Percentiles rank a stretch among this genome's conserved stretches.
These are phyloP conservation scores for Oryzias curvinotus DNA, from an alignment of 2,113 vertebrate species.

Conservation along the genomic window DNA sequence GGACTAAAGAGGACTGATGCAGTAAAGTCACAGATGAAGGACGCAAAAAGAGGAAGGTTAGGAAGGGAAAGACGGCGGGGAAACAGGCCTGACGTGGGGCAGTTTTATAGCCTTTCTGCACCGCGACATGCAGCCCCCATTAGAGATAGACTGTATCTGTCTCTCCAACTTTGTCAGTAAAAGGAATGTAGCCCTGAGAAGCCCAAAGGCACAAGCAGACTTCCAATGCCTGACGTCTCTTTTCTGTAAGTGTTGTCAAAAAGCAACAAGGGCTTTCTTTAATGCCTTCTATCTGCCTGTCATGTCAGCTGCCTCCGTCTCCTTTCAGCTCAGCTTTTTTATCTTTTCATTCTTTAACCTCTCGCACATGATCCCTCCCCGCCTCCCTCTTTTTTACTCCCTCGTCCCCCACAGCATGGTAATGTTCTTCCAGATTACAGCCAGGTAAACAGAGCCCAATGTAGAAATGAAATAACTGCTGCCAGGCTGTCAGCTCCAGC, in stretches of 20 bases:
- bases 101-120: conserved; percentile 6
- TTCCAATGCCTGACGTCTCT: conserved; percentile 53
- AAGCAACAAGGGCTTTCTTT: conserved; percentile 59
- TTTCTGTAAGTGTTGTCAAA: conserved; percentile 60
- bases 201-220: conserved; percentile 52
- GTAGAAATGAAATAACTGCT: conserved; percentile 69
- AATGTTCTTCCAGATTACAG: conserved; percentile 71
- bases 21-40: not conserved
- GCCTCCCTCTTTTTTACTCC: conserved; percentile 4
- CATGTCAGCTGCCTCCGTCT: conserved; percentile 52
- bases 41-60: not conserved
- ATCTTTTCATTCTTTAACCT: conserved; percentile 51
- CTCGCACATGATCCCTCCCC: conserved; percentile 22
- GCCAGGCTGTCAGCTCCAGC: conserved; percentile 61
- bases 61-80: not conserved
- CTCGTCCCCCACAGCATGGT: conserved; percentile 39
- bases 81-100: conserved; percentile 4
- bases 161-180: conserved; percentile 51
- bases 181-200: conserved; percentile 59
- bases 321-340: conserved; percentile 19
- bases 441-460: conserved; percentile 70
- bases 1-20: not conserved
- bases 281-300: conserved; percentile 63
- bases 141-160: conserved; percentile 45
- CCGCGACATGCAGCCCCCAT: conserved; percentile 39